Conservation (phyloP, 2,113 vertebrate species). For the Ramphastos sulfuratus region DNA sequence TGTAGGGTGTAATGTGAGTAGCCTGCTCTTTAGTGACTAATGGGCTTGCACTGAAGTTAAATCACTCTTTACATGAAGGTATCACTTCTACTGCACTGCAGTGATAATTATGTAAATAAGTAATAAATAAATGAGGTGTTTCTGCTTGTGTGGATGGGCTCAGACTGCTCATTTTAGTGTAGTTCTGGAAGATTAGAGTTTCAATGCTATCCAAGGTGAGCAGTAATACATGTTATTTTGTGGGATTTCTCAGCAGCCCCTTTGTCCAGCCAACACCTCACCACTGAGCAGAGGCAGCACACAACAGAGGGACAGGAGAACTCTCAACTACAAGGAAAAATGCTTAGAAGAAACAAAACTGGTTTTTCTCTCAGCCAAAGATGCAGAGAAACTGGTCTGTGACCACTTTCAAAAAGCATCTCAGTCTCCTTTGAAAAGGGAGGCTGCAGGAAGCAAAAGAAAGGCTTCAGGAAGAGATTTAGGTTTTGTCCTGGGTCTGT, state of each 20-base stretch:
- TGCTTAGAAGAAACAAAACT: neutral
- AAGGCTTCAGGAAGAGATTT: neutral
- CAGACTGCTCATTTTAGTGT: neutral
- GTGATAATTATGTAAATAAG: slow-evolving; percentile 39
- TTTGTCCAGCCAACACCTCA: neutral
- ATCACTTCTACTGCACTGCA: neutral
- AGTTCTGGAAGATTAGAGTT: neutral
- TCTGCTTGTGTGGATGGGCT: neutral
- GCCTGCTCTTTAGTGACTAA: slow-evolving; percentile 7
- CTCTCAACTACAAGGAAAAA: neutral
- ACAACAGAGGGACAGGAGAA: neutral
- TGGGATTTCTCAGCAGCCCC: neutral
- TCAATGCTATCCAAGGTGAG: neutral
- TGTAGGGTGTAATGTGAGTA: neutral
- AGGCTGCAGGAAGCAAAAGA: neutral
- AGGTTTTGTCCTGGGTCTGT: neutral
- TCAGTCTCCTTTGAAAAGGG: neutral
- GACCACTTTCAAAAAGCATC: neutral
- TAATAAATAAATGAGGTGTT: slow-evolving; percentile 38
- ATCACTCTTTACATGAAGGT: slow-evolving; percentile 46
- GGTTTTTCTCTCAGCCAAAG: neutral
- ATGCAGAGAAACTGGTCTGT: neutral
- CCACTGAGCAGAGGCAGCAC: neutral
- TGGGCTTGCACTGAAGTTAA: slow-evolving; percentile 24
- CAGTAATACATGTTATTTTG: neutral